Conservation (phyloP, 2,888 invertebrate genomes). For the Tenthredo notha region DNA sequence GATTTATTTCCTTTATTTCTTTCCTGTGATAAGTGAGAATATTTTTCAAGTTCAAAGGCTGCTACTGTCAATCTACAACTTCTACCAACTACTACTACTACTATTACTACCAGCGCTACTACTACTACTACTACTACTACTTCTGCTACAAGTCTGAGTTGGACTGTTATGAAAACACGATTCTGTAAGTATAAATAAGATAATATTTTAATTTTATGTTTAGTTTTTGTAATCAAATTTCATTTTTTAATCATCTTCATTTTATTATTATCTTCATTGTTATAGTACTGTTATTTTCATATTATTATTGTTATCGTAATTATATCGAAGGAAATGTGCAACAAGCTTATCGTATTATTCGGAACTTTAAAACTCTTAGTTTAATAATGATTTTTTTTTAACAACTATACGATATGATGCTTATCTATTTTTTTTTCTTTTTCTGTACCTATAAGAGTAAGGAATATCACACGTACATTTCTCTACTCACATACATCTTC, state of each 20-base stretch:
- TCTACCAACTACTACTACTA: neutral
- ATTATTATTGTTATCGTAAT: neutral
- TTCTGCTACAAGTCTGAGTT: slow-evolving; percentile 2
- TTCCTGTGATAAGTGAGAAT: slow-evolving; percentile 22
- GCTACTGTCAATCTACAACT: neutral
- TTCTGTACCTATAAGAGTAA: neutral
- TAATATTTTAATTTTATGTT: neutral
- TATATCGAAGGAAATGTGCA: neutral
- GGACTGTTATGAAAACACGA: slow-evolving; percentile 38
- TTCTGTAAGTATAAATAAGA: slow-evolving; percentile 34
- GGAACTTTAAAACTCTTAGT: neutral
- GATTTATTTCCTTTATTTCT: neutral
- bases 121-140: neutral
- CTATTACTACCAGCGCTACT: neutral
- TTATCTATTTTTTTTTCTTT: neutral
- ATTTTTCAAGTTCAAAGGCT: slow-evolving; percentile 30
- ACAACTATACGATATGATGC: neutral
- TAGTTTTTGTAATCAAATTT: neutral
- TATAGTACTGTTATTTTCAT: neutral
- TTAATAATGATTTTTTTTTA: neutral
- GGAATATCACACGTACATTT: neutral
- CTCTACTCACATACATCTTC: neutral
- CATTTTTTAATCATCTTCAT: neutral
- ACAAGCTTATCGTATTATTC: neutral
- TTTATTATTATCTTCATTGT: neutral